Percentiles rank a stretch among this genome's conserved stretches.
Conservation (phyloP, 2,888 invertebrate genomes). For the Copidosoma aretas region DNA sequence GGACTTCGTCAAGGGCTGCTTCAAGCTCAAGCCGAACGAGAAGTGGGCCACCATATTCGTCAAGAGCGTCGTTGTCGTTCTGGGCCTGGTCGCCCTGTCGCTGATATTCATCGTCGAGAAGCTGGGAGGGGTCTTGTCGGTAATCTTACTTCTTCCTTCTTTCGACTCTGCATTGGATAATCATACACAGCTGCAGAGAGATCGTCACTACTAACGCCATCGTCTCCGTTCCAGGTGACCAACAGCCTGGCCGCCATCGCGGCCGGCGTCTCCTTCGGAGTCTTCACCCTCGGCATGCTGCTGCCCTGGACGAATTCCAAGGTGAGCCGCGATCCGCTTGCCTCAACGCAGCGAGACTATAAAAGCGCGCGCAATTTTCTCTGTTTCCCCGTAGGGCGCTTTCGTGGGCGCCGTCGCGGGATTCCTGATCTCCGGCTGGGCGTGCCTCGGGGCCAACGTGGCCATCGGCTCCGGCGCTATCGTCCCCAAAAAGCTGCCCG, state of each 20-base stretch:
- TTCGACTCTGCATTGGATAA: too few species aligned
- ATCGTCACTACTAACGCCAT: background rate
- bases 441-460: constrained; percentile 73
- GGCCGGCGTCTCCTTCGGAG: constrained; percentile 81
- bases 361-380: constrained; percentile 36
- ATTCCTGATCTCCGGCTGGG: constrained; percentile 68
- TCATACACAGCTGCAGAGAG: background rate
- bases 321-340: constrained; percentile 67
- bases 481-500: constrained; percentile 67
- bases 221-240: constrained; percentile 64
- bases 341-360: constrained; percentile 21
- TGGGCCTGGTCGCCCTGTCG: constrained; percentile 71
- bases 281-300: constrained; percentile 83
- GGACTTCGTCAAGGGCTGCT: constrained; percentile 79
- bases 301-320: constrained; percentile 80
- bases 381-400: constrained; percentile 54
- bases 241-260: constrained; percentile 83
- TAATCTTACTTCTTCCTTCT: too few species aligned
- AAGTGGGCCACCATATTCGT: constrained; percentile 71
- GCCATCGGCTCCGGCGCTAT: constrained; percentile 69
- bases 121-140: constrained; percentile 81
- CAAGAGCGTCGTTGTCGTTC: constrained; percentile 68
- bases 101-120: constrained; percentile 76
- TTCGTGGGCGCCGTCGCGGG: constrained; percentile 69
- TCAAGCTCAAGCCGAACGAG: constrained; percentile 69